Evolutionary conservation across 2,113 vertebrate species (phyloP), one percentile per base, ranked within the genome.

Genomic region (Leptocoma aspasia): DNA sequence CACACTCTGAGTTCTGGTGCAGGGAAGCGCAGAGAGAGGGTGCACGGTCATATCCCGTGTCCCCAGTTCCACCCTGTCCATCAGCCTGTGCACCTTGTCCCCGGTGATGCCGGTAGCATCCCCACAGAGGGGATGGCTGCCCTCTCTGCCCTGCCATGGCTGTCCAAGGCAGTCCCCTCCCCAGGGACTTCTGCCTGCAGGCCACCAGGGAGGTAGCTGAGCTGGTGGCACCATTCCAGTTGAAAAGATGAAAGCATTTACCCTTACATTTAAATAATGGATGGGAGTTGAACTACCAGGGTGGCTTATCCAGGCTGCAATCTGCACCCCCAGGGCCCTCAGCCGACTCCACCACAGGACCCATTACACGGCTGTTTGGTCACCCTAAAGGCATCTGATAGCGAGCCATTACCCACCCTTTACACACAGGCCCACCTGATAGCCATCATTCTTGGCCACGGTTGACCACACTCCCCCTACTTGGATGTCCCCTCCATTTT

Each of bases 281-380:
- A 95, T 95, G 78, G 86, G 86, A 93, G 64, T 81, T 68, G 90
- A 96, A 91, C 86, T 50, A 63, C 91, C 0, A 0, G 37, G 42
- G 30, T 80, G 52, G 66, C 37, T 97, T 97, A 97, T 97, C 97
- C 71, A 8, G 76, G 13, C 75, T 92, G 56, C 56, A 88, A 97
- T 97, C 97, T 86, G 90, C 37, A 81, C 73, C 95, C 85, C 3
- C 64, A 21, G 95, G 97, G 89, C 61, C 47, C 92, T 63, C 60
- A 31, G 84, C 92, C 90, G 70, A 50, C 94, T 92, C 52, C 81
- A 69, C 82, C 47, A 15, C 89, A 23, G 83, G 71, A 78, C 75
- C 81, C 90, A 97, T 97, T 97, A 95, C 96, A 95, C 60, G 3
- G 87, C 89, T 94, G 81, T 97, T 96, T 97, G 95, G 75, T 83